A percentile compares a stretch with the other conserved stretches of the same genome.
Conservation (phyloP, 2,113 vertebrate species). For the Paradisaea rubra region DNA sequence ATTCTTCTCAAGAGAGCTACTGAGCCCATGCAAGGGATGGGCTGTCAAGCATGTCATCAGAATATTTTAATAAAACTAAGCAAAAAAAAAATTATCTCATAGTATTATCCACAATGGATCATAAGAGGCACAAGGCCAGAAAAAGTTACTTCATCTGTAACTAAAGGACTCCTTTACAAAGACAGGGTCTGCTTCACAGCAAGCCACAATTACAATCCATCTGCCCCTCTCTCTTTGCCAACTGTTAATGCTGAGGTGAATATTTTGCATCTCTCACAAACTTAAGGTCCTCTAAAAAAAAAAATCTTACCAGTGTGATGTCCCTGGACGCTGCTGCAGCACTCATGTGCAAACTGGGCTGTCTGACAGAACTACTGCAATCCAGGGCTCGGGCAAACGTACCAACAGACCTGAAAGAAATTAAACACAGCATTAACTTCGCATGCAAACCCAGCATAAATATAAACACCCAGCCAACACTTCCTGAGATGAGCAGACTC, state of each 20-base stretch:
- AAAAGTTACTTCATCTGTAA: constrained; percentile 1
- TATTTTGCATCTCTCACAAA: not conserved
- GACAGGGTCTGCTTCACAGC: constrained; percentile 26
- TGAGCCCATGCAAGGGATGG: not conserved
- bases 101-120: not conserved
- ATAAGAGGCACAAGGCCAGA: not conserved
- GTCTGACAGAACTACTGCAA: constrained; percentile 81
- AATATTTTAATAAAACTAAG: not conserved
- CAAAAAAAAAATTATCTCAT: not conserved
- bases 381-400: constrained; percentile 80
- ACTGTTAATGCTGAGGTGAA: not conserved
- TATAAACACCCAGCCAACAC: not conserved
- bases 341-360: constrained; percentile 83
- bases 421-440: not conserved
- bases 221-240: constrained; percentile 7
- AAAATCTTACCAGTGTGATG: constrained; percentile 76
- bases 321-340: constrained; percentile 81
- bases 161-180: constrained; percentile 20
- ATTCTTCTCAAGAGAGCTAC: not conserved
- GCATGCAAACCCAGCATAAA: not conserved
- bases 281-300: not conserved
- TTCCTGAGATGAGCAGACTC: not conserved
- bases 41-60: not conserved
- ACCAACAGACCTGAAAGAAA: constrained; percentile 74
- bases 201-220: constrained; percentile 25